Percentiles rank a stretch among this genome's conserved stretches.
These are phyloP conservation scores for Pogonus chalceus DNA, from an alignment of 1,140 invertebrate genomes.

Conservation along the genomic window DNA sequence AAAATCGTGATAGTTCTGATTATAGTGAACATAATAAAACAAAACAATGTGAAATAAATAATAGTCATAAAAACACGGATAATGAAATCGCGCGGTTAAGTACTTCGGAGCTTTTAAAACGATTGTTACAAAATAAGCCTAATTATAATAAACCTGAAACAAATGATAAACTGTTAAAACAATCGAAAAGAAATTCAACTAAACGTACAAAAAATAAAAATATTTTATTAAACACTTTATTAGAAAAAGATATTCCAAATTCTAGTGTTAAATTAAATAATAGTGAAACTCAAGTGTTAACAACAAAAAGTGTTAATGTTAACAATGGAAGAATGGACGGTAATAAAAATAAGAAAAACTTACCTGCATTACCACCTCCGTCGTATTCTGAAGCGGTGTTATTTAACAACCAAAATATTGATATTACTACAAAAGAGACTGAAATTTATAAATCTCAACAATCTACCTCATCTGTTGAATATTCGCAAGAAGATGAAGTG, in stretches of 20 bases:
- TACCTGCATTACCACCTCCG: not conserved
- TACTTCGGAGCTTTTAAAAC: not conserved
- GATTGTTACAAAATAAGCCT: not conserved
- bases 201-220: too few species aligned
- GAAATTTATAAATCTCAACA: not conserved
- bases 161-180: too few species aligned
- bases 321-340: not conserved
- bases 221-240: too few species aligned
- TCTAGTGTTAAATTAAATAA: not conserved
- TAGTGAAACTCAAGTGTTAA: not conserved
- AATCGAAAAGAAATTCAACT: too few species aligned
- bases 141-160: too few species aligned
- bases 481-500: constrained; percentile 11
- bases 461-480: too few species aligned
- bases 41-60: not conserved
- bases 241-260: too few species aligned
- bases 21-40: not conserved
- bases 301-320: not conserved
- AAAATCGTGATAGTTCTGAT: too few species aligned
- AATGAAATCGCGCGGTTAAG: not conserved
- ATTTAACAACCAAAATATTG: not conserved
- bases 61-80: not conserved
- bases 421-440: not conserved
- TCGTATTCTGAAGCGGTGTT: not conserved
- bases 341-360: not conserved